Conservation (phyloP, 1,140 invertebrate genomes). For the Drosophila suzukii region DNA sequence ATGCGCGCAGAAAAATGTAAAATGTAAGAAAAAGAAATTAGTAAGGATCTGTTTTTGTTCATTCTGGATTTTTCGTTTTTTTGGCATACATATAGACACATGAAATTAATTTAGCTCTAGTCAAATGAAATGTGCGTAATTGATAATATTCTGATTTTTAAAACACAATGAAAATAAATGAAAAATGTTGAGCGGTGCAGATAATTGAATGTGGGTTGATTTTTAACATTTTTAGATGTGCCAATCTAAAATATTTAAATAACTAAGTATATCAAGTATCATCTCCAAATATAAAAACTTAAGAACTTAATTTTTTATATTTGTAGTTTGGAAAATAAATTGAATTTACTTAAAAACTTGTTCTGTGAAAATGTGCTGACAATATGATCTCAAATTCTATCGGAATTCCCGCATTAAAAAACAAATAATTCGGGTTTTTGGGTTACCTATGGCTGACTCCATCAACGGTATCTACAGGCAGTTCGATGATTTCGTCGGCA, state of each 20-base stretch:
- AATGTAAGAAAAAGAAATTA: slow-evolving; percentile 82
- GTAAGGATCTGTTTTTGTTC: slow-evolving; percentile 56
- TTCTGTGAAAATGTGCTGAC: slow-evolving; percentile 1
- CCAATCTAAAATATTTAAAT: neutral
- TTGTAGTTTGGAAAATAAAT: no score
- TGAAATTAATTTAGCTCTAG: slow-evolving; percentile 13
- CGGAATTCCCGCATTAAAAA: neutral
- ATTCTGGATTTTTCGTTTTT: slow-evolving; percentile 20
- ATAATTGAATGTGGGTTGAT: neutral
- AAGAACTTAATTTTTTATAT: no score
- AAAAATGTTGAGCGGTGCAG: neutral
- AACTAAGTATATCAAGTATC: no score
- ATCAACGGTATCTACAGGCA: slow-evolving; percentile 82
- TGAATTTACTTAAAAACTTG: neutral
- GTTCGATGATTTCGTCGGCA: slow-evolving; percentile 69
- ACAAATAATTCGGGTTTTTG: slow-evolving; percentile 1
- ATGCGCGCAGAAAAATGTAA: slow-evolving; percentile 72
- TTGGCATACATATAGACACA: slow-evolving; percentile 11
- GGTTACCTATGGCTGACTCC: slow-evolving; percentile 72
- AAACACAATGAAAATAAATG: neutral
- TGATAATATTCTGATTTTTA: neutral
- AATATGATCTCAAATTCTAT: neutral
- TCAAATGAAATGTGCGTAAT: slow-evolving; percentile 13
- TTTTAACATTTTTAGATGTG: neutral
- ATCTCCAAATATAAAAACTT: no score